Evolutionary conservation across 2,113 vertebrate genomes (phyloP).

Genomic region (Oryzias celebensis): DNA sequence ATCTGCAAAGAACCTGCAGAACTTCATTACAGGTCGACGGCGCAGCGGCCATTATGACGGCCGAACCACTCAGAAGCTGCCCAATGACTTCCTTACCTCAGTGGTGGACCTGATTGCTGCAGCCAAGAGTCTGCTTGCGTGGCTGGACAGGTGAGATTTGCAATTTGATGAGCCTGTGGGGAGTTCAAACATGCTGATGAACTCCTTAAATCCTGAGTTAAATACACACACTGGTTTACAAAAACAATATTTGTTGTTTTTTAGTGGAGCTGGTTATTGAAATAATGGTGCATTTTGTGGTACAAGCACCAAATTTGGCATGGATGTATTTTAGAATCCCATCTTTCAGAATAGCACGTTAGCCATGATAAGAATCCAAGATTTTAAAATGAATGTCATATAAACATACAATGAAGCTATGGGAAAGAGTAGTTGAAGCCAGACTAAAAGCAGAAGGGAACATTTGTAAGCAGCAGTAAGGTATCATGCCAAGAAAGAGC

Average conservation of each 20-base stretch:
- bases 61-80: slow-evolving; percentile 85
- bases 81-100: slow-evolving; percentile 94
- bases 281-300: no score
- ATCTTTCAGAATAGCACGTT: no score
- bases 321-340: no score
- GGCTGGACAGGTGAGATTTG: slow-evolving; percentile 90
- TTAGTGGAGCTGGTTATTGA: no score
- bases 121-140: slow-evolving; percentile 92
- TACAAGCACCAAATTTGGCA: no score
- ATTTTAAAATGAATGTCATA: no score
- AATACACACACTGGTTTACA: neutral
- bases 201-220: neutral
- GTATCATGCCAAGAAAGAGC: no score
- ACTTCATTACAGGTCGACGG: slow-evolving; percentile 87
- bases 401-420: no score
- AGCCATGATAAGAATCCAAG: no score
- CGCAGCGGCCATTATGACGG: slow-evolving; percentile 89
- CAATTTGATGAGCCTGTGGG: slow-evolving; percentile 28
- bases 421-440: no score
- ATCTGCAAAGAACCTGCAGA: slow-evolving; percentile 92
- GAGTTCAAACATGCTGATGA: neutral
- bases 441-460: no score
- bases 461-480: no score
- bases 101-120: slow-evolving; percentile 96
- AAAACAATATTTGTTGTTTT: neutral